Evolutionary conservation across 2,113 vertebrate genomes (phyloP).

Genomic region (Oryzias javanicus): DNA sequence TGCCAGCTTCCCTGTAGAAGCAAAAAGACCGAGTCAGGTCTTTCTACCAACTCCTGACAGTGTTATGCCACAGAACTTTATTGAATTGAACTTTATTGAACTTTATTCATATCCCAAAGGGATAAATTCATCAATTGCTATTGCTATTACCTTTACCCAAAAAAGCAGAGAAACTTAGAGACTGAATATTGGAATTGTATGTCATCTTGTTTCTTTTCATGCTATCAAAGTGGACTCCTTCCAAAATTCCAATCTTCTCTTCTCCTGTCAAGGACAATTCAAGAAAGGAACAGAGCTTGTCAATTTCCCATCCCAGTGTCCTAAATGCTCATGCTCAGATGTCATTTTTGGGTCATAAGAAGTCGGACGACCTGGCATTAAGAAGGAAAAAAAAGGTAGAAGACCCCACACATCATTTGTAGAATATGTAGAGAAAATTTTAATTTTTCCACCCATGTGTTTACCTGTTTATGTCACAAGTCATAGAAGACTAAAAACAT

Average conservation of each 20-base stretch:
- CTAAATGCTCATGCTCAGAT: slow-evolving; percentile 50
- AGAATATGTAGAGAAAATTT: slow-evolving; percentile 81
- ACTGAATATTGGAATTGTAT: slow-evolving; percentile 63
- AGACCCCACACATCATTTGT: slow-evolving; percentile 80
- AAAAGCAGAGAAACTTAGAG: slow-evolving; percentile 70
- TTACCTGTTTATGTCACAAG: slow-evolving; percentile 82
- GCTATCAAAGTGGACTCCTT: slow-evolving; percentile 75
- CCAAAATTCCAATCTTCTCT: slow-evolving; percentile 56
- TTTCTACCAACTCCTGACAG: not conserved
- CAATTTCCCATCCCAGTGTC: slow-evolving; percentile 68
- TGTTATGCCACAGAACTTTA: not conserved
- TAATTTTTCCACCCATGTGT: slow-evolving; percentile 81
- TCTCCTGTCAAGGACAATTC: slow-evolving; percentile 65
- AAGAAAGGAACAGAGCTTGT: slow-evolving; percentile 77
- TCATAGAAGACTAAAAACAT: slow-evolving; percentile 72
- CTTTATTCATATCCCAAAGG: too few species aligned
- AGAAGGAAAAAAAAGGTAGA: not conserved
- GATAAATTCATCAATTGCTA: too few species aligned
- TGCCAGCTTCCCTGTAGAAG: slow-evolving; percentile 67
- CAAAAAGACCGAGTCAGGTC: not conserved
- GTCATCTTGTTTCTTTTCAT: slow-evolving; percentile 78
- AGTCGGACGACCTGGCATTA: not conserved
- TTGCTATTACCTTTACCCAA: slow-evolving; percentile 74
- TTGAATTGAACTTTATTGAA: too few species aligned
- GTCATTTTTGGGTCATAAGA: not conserved